Base-by-base conservation (phyloP, 2,888 invertebrate genomes). In the Archips crataeganus region DNA sequence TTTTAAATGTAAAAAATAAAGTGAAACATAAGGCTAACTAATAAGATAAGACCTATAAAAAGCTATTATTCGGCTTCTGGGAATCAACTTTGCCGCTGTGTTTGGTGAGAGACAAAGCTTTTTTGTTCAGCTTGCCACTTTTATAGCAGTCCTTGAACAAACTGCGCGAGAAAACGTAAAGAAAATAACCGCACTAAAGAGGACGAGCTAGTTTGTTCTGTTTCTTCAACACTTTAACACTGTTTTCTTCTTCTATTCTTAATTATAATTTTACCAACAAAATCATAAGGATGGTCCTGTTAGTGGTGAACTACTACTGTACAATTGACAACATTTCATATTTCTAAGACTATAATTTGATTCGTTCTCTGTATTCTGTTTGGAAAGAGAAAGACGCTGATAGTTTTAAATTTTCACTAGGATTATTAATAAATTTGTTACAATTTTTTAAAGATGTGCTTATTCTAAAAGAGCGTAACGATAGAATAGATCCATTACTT, bases 171-270 rank as follows among this genome's bases (percentile, higher is more conserved):
- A 39, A 45, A 34, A 15, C 15, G 15, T 8, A 57, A 60, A 47
- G 15, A 70, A 80, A 82, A 49, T 47, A 57, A 57, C 23, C 57
- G 32, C 23, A 32, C 32, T 57, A 32, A 32, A 57, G 11, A 3
- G 57, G 57, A 32, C 6, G 32, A 57, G 9, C 51, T 49, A 15
- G 15, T 9, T 54, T 9, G 11, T 57, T 32, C 9, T 32, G 9
- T 3, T 57, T 32, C 57, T 32, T 57, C 32, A 10, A 57, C 11
- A 57, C 23, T 54, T 49, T 49, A 49, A 23, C 15, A 8, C n/a
- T 9, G 9, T 9, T 54, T 23, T 13, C 49, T n/a, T 13, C 49
- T 49, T n/a, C 13, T 49, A 5, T 3, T 36, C 39, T 39, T 39
- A 39, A 39, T 39, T 39, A 39, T 39, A 39, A 39, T 39, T 39